Percentiles rank a stretch among this genome's conserved stretches.
These are phyloP conservation scores for Brenthis ino DNA, from an alignment of 2,888 invertebrate genomes.

Conservation along the genomic window DNA sequence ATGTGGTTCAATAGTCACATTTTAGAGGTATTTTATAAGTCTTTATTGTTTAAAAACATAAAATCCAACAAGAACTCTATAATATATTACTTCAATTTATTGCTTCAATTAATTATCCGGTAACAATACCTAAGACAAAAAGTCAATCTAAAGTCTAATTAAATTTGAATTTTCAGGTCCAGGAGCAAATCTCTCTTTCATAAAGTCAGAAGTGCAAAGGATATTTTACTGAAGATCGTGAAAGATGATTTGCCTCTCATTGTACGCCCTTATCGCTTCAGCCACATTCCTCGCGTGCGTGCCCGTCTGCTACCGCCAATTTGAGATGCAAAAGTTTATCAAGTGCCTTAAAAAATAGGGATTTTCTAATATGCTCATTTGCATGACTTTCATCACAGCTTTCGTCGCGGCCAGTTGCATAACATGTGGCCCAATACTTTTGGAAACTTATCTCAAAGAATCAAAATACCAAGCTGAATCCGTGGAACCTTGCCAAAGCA, in stretches of 20 bases:
- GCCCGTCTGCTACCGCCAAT: constrained; percentile 64
- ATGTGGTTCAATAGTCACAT: constrained; percentile 3
- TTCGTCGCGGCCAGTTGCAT: constrained; percentile 55
- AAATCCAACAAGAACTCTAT: too few species aligned
- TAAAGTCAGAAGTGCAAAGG: too few species aligned
- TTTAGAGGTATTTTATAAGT: not conserved
- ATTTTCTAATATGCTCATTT: constrained; percentile 53
- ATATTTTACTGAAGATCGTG: constrained; percentile 15
- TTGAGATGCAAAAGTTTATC: constrained; percentile 58
- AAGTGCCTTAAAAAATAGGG: constrained; percentile 61
- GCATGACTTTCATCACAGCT: constrained; percentile 56
- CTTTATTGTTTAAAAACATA: not conserved
- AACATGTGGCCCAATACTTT: constrained; percentile 54
- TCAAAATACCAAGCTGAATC: constrained; percentile 22
- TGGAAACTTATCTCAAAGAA: constrained; percentile 49
- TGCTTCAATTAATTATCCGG: too few species aligned
- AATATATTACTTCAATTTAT: too few species aligned
- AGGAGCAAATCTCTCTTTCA: too few species aligned
- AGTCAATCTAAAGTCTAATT: too few species aligned
- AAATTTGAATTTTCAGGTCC: too few species aligned
- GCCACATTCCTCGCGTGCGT: constrained; percentile 69
- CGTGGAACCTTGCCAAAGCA: constrained; percentile 48
- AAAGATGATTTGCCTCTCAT: constrained; percentile 75
- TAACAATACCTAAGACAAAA: too few species aligned
- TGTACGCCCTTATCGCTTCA: constrained; percentile 68